Evolutionary conservation across 2,113 vertebrate species (phyloP).

Genomic region (Capreolus pygargus): DNA sequence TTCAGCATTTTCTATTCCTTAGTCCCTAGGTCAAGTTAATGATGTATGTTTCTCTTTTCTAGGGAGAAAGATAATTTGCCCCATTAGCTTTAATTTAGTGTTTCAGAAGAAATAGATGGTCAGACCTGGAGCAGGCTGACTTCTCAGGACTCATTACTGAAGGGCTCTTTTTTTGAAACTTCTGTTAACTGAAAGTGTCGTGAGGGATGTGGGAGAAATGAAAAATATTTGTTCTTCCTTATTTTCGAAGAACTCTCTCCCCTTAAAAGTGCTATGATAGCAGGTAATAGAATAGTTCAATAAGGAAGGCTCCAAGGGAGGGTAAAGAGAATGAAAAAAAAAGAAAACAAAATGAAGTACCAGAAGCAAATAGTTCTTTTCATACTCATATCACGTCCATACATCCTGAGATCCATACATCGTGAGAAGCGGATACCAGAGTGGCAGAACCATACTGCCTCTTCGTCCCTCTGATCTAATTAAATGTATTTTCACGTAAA

Average conservation of each 20-base stretch:
- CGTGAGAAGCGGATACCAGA: slow-evolving; percentile 17
- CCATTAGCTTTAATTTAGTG: neutral
- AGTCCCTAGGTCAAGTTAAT: neutral
- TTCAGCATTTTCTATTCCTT: neutral
- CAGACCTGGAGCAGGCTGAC: neutral
- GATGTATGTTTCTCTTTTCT: neutral
- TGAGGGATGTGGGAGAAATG: neutral
- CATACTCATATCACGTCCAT: neutral
- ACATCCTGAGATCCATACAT: neutral
- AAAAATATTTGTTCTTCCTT: neutral
- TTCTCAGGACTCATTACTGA: neutral
- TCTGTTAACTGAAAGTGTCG: neutral
- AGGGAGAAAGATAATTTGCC: neutral
- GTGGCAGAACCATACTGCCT: neutral
- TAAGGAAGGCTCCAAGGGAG: neutral
- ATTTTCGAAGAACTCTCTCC: neutral
- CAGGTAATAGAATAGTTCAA: neutral
- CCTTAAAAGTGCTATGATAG: neutral
- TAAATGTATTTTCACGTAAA: slow-evolving; percentile 63
- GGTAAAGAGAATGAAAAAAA: neutral
- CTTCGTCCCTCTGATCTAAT: slow-evolving; percentile 36
- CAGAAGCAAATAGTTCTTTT: neutral
- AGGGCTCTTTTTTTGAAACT: neutral
- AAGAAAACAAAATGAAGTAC: neutral
- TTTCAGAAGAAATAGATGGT: neutral